Percentiles rank a stretch among this genome's conserved stretches.
phyloP scores from a whole-genome alignment of 2,888 invertebrate species.

The Morinoia aosen region DNA sequence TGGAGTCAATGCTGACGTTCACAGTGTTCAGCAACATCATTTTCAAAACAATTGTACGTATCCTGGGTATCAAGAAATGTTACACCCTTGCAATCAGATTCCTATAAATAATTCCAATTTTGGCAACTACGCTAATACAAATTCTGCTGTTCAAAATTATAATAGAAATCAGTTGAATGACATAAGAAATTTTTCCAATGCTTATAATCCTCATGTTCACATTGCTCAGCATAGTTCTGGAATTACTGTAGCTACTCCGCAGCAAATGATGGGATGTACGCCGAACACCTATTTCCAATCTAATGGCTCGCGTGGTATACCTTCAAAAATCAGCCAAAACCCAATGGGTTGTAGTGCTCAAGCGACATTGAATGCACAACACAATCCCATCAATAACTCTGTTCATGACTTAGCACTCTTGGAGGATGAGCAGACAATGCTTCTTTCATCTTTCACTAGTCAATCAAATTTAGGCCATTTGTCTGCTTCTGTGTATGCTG shows the following conservation, averaged over 20 bases:
- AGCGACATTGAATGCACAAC: neutral
- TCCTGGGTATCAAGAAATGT: neutral
- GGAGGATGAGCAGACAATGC: neutral
- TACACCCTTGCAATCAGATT: neutral
- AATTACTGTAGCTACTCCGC: neutral
- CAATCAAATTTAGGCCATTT: neutral
- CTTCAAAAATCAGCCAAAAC: neutral
- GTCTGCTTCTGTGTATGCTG: neutral
- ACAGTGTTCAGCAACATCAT: neutral
- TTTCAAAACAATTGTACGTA: neutral
- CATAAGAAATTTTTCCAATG: neutral
- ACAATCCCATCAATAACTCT: neutral
- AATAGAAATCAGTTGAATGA: neutral
- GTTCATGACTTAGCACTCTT: neutral
- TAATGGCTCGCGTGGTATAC: neutral
- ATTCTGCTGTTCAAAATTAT: neutral
- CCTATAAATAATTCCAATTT: conserved; percentile 2
- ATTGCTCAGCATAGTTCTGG: neutral
- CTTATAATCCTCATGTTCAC: neutral
- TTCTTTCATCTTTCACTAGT: conserved; percentile 12
- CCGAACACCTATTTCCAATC: neutral
- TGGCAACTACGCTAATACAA: neutral
- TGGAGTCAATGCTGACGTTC: neutral
- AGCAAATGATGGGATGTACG: neutral
- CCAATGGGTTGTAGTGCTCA: neutral